A percentile compares a stretch with the other conserved stretches of the same genome.
Conservation (phyloP, 2,113 vertebrate genomes). For the Eulacestoma nigropectus region DNA sequence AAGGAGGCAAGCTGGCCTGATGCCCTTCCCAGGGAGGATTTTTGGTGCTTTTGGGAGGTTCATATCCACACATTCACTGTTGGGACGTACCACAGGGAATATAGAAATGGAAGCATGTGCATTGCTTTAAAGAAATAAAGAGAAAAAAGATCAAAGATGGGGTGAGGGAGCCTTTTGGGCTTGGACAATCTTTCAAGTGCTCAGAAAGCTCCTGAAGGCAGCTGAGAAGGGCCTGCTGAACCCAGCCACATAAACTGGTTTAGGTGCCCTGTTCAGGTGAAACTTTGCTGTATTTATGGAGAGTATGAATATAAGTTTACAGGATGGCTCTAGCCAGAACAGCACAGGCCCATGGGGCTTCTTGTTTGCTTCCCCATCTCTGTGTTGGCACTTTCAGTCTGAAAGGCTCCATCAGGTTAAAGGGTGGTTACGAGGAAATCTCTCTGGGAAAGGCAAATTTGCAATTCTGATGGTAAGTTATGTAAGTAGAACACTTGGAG, state of each 20-base stretch:
- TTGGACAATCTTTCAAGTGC: neutral
- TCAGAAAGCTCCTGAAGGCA: neutral
- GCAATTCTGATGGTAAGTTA: neutral
- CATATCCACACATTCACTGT: rapidly evolving
- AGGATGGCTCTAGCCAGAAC: neutral
- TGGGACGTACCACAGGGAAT: neutral
- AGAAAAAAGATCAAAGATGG: neutral
- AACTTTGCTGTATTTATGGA: neutral
- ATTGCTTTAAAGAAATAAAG: neutral
- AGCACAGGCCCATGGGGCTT: rapidly evolving
- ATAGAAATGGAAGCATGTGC: rapidly evolving
- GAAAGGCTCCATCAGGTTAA: neutral
- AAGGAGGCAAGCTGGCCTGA: neutral
- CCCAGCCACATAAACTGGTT: rapidly evolving
- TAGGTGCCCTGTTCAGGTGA: neutral
- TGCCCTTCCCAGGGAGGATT: neutral
- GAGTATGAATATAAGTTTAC: neutral
- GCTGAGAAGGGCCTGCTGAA: neutral
- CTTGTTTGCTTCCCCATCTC: neutral
- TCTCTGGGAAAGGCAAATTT: neutral
- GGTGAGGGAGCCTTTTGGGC: neutral
- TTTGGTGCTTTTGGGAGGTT: neutral
- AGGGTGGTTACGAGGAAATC: neutral
- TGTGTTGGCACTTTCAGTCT: rapidly evolving
- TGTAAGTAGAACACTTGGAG: neutral